These are phyloP conservation scores for Leptinotarsa haldemani DNA, from an alignment of 2,888 invertebrate genomes.

Conservation along the genomic window DNA sequence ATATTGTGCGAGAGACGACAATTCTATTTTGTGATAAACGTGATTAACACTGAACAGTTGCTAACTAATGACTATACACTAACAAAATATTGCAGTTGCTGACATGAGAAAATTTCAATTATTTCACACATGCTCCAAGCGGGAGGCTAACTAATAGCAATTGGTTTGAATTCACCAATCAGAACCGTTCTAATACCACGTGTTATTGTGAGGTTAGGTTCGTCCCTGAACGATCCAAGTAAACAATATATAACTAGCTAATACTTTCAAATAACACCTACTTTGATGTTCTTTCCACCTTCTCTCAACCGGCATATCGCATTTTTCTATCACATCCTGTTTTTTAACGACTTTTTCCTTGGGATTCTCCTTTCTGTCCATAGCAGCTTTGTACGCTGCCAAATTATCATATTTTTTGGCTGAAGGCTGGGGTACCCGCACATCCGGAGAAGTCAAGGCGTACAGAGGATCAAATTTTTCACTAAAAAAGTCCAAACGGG, in stretches of 20 bases:
- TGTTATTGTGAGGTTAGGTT: conserved; percentile 36
- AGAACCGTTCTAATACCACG: conserved; percentile 9
- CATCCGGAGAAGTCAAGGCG: conserved; percentile 73
- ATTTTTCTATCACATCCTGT: conserved; percentile 35
- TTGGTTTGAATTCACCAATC: conserved; percentile 3
- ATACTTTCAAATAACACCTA: conserved; percentile 51
- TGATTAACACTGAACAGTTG: too few species aligned
- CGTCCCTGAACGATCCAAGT: not conserved
- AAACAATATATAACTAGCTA: not conserved
- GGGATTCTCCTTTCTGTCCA: conserved; percentile 30
- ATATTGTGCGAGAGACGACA: too few species aligned
- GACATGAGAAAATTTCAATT: too few species aligned
- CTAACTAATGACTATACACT: too few species aligned
- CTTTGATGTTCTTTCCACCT: conserved; percentile 68
- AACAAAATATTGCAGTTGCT: too few species aligned
- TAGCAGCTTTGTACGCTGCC: conserved; percentile 70
- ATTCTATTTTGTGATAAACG: too few species aligned
- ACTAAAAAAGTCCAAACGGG: conserved; percentile 69
- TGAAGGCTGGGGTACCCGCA: conserved; percentile 69
- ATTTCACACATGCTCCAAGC: too few species aligned
- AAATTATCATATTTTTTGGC: conserved; percentile 79
- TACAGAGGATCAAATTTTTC: conserved; percentile 77
- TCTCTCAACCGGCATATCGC: conserved; percentile 46
- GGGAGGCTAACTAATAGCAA: not conserved
- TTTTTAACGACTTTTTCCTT: conserved; percentile 53